Evolutionary conservation across 2,113 vertebrate species (phyloP), one percentile per base, ranked within the genome.

Genomic region (Thunnus maccoyii): DNA sequence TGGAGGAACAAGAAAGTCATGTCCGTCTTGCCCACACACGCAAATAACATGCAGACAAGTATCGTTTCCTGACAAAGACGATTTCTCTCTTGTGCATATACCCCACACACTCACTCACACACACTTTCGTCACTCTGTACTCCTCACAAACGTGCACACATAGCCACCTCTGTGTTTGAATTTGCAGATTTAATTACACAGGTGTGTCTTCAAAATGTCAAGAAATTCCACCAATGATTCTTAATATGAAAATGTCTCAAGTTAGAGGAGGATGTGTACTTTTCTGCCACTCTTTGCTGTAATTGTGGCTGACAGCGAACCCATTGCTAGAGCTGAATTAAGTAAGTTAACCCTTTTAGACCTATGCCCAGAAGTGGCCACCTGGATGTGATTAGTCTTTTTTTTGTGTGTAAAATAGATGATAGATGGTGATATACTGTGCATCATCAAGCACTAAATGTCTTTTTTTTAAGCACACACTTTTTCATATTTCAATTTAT

Each of bases 1-100:
- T 47, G 48, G 52, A 60, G 51, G 46, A 87, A 72, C 58, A 57
- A n/a, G 30, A 73, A 25, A 41, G 67, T 56, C 44, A 68, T 84
- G 60, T 76, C 54, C 3, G 22, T 44, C 48, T 44, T 76, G 30
- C 54, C 69, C 84, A 80, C 64, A 77, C 63, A 82, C 1, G 27
- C 55, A 82, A 72, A 80, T 70, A 20, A 18, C 67, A 76, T 66
- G 60, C 57, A 84, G 51, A 65, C 55, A 15, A 63, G 30, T 25
- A 74, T 78, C 30, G 52, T 70, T 61, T 73, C 32, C 55, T 41
- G 41, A 70, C 36, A 61, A 72, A 85, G 25, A 75, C 22, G 20
- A 9, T 20, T 36, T 63, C 70, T 60, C 30, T 36, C 44, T 47
- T 48, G 6, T 25, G 9, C 30, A 47, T 14, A 9, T 27, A 16